phyloP scores from a whole-genome alignment of 2,797 vertebrate species.

The Rousettus madagascariensis region DNA sequence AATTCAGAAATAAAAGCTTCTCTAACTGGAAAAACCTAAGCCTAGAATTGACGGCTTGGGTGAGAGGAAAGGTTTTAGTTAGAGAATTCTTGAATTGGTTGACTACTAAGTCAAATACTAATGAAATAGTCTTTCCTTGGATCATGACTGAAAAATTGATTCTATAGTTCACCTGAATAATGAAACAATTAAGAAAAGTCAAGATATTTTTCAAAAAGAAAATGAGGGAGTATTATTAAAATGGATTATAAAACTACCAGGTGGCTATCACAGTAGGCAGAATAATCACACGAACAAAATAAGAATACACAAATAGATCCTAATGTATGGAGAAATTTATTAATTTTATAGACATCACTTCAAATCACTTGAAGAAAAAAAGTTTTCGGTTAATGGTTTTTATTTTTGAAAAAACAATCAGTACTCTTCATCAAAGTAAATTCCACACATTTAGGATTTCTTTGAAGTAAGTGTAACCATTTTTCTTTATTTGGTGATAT shows the following conservation, averaged over 20 bases:
- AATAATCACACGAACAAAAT: neutral
- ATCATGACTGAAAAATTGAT: neutral
- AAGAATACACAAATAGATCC: neutral
- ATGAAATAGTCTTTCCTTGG: neutral
- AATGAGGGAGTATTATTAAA: neutral
- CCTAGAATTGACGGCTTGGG: neutral
- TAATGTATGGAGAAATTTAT: neutral
- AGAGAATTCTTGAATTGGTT: neutral
- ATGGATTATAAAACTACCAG: neutral
- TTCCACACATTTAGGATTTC: conserved; percentile 39
- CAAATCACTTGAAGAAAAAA: neutral
- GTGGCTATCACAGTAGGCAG: neutral
- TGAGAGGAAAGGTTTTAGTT: neutral
- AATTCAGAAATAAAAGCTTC: neutral
- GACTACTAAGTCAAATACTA: neutral
- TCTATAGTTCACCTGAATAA: neutral
- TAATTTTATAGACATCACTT: conserved; percentile 36
- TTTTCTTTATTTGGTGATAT: conserved; percentile 52
- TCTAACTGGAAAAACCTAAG: neutral
- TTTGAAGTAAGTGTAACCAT: conserved; percentile 42
- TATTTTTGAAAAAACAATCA: conserved; percentile 36
- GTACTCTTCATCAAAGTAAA: conserved; percentile 41
- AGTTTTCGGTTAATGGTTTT: conserved; percentile 31
- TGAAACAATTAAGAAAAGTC: conserved; percentile 2
- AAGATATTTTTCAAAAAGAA: conserved; percentile 10